Evolutionary conservation across 2,113 vertebrate genomes (phyloP), one percentile per base, ranked within the genome.

Genomic region (Myotis davidii): DNA sequence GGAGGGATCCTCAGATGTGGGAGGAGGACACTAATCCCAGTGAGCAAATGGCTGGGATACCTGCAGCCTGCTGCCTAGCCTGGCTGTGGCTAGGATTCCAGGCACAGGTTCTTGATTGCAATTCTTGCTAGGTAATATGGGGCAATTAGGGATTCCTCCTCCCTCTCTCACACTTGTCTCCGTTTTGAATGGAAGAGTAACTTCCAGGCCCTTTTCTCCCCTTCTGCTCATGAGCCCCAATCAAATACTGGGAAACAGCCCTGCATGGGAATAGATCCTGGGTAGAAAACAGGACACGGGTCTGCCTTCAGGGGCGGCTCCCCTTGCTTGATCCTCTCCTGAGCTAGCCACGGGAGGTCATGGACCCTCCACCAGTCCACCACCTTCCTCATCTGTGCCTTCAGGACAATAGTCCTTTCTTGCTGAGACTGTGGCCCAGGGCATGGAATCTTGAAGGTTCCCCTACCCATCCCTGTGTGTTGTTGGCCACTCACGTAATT

Each of bases 401-500:
- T 84, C 0, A 42, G 42, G 74, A 76, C 9, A 45, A 32, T 20
- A 61, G 27, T n/a, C 82, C n/a, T 81, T 82, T 67, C 32, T 32
- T 34, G 25, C 39, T 52, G 67, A 59, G 9, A 73, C 7, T 37
- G 17, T 17, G 23, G 12, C 21, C 20, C 18, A 16, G 6, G 50
- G 16, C 29, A 39, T 18, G 45, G 64, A 29, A 16, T 39, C 37
- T 65, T 17, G 6, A 79, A 48, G 73, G 32, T 7, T 54, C 65
- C 73, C 74, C 42, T 10, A 2, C 37, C 73, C 20, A 0, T 6
- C 72, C 85, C 48, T 17, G 9, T 39, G 0, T 34, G 20, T 9
- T 1, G 0, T 50, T 3, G n/a, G 88, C 37, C 88, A 99, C 99
- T 99, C 98, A 99, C 99, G 2, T 99, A 99, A 98, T 99, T 99